Percentiles rank a stretch among this genome's conserved stretches.
These are phyloP conservation scores for Callipepla californica DNA, from an alignment of 2,113 vertebrate species.

Conservation along the genomic window DNA sequence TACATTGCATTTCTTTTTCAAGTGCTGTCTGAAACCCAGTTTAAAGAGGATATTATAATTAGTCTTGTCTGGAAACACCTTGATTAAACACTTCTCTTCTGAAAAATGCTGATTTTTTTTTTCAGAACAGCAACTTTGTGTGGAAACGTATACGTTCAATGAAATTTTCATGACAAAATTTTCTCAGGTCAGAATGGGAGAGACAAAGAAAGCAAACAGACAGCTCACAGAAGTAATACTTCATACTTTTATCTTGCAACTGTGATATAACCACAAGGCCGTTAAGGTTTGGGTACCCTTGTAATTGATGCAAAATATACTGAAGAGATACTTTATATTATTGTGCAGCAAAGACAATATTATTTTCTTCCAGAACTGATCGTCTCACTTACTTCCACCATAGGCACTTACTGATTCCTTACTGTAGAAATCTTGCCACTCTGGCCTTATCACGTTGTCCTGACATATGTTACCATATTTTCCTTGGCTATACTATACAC, in stretches of 20 bases:
- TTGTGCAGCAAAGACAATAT: not conserved
- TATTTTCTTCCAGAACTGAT: not conserved
- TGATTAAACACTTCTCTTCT: slow-evolving; percentile 15
- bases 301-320: not conserved
- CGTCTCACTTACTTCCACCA: not conserved
- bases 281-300: not conserved
- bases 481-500: not conserved
- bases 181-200: not conserved
- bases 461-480: not conserved
- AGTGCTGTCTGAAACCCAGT: slow-evolving; percentile 16
- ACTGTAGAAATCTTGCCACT: not conserved
- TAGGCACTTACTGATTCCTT: rapidly evolving
- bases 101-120: slow-evolving; percentile 34
- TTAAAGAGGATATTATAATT: slow-evolving; percentile 33
- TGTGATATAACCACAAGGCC: not conserved
- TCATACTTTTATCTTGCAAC: not conserved
- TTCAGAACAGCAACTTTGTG: not conserved
- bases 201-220: not conserved
- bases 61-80: slow-evolving; percentile 41
- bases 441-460: not conserved
- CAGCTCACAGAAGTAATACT: not conserved
- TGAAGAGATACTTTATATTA: not conserved
- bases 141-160: not conserved
- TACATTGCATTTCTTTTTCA: slow-evolving; percentile 19
- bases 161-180: not conserved